A percentile compares a stretch with the other conserved stretches of the same genome.
Conservation (phyloP, 2,888 invertebrate species). For the Troglohyphantes excavatus region DNA sequence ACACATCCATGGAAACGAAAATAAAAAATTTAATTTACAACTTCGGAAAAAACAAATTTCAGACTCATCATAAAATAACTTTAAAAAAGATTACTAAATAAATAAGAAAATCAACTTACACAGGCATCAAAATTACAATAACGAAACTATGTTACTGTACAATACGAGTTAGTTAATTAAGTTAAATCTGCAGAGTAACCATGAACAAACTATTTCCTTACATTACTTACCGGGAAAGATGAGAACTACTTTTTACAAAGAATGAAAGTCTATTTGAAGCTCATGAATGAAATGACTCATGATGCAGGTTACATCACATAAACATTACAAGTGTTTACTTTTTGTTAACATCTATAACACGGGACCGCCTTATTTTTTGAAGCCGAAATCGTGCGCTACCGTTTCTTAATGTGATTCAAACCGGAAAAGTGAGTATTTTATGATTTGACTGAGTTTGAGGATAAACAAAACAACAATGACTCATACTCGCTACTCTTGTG, state of each 20-base stretch:
- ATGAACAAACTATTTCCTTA: no score
- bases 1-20: no score
- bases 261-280: slow-evolving; percentile 39
- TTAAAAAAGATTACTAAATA: no score
- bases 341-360: slow-evolving; percentile 12
- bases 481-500: slow-evolving; percentile 40
- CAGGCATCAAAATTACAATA: no score
- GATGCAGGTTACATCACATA: slow-evolving; percentile 11
- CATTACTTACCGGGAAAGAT: slow-evolving; percentile 24
- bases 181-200: no score
- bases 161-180: no score
- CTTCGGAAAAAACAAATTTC: no score
- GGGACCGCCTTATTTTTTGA: not conserved
- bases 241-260: not conserved
- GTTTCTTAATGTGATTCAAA: not conserved
- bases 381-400: not conserved
- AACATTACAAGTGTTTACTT: not conserved
- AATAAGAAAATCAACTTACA: no score
- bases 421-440: slow-evolving; percentile 7
- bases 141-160: no score
- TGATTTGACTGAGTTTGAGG: slow-evolving; percentile 5
- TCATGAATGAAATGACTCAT: slow-evolving; percentile 58
- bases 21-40: no score
- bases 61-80: no score
- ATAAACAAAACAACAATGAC: slow-evolving; percentile 43